These are phyloP conservation scores for Serilophus lunatus DNA, from an alignment of 2,113 vertebrate genomes.

Conservation along the genomic window DNA sequence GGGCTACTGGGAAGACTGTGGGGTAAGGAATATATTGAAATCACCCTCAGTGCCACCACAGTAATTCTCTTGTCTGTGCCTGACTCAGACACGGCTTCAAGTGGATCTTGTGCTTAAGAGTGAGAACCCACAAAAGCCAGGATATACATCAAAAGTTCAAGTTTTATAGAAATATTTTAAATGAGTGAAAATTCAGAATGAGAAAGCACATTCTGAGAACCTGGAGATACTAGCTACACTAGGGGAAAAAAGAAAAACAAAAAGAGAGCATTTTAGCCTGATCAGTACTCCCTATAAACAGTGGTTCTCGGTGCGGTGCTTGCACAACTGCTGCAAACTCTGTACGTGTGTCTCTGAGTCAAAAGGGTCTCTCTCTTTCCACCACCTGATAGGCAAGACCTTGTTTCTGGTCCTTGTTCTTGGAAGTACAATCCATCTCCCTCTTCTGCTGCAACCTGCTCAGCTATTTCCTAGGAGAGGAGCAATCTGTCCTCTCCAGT, in stretches of 20 bases:
- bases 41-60: not conserved
- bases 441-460: not conserved
- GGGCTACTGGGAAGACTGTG: not conserved
- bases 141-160: not conserved
- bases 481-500: not conserved
- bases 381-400: not conserved
- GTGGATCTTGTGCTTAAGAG: not conserved
- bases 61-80: not conserved
- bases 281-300: too few species aligned
- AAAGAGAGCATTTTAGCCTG: not conserved
- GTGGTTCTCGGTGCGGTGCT: not conserved
- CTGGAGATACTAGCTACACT: not conserved
- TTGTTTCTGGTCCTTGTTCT: not conserved
- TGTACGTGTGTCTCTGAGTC: not conserved
- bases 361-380: not conserved
- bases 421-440: not conserved
- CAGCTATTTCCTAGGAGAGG: not conserved
- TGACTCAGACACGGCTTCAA: not conserved
- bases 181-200: not conserved
- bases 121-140: not conserved
- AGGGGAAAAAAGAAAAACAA: not conserved
- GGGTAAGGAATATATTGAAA: not conserved
- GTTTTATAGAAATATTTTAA: not conserved
- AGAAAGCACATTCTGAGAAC: not conserved
- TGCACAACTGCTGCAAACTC: not conserved